These are phyloP conservation scores for Macrosteles quadrilineatus DNA, from an alignment of 1,140 invertebrate genomes.

Conservation along the genomic window DNA sequence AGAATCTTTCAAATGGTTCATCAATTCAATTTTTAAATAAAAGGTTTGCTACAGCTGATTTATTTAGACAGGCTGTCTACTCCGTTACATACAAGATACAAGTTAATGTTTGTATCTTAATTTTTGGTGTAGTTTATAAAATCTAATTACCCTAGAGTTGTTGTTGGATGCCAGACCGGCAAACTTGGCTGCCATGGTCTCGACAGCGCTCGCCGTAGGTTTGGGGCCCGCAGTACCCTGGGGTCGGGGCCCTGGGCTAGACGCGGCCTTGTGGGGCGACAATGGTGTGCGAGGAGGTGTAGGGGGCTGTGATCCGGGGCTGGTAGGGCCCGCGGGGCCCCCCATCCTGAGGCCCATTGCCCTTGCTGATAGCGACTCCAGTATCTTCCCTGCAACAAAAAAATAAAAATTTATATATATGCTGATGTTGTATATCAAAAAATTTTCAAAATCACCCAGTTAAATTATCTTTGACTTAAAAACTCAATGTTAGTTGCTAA, in stretches of 20 bases:
- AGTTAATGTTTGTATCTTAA: too few species aligned
- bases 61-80: too few species aligned
- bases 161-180: constrained; percentile 25
- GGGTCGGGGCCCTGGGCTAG: constrained; percentile 22
- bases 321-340: constrained; percentile 21
- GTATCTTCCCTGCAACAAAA: constrained; percentile 42
- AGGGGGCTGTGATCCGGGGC: constrained; percentile 37
- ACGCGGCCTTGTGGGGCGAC: constrained; percentile 28
- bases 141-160: constrained; percentile 32
- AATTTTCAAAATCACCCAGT: too few species aligned
- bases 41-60: too few species aligned
- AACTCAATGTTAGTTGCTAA: too few species aligned
- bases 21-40: too few species aligned
- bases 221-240: constrained; percentile 7
- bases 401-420: constrained; percentile 26
- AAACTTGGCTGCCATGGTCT: constrained; percentile 35
- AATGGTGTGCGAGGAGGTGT: constrained; percentile 40
- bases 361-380: constrained; percentile 37
- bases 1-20: too few species aligned
- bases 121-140: too few species aligned
- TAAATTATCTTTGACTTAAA: too few species aligned
- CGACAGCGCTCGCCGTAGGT: constrained; percentile 11
- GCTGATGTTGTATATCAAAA: too few species aligned
- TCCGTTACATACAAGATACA: too few species aligned
- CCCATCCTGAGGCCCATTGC: constrained; percentile 22